Base-by-base conservation (phyloP, 1,140 invertebrate genomes). In the Brachionus manjavacas region DNA sequence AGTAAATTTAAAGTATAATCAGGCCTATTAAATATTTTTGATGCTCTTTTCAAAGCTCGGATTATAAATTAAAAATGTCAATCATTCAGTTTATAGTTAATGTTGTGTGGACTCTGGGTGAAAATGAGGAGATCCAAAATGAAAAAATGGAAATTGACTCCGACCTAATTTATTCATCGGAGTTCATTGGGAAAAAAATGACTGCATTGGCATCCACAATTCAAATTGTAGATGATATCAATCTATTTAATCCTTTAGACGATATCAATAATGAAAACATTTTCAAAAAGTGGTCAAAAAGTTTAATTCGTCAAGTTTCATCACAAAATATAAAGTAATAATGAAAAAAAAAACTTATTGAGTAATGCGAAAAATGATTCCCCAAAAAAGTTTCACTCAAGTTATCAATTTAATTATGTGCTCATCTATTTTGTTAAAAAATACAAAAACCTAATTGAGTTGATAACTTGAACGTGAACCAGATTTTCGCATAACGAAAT, bases 101-200 rank as follows among this genome's bases (percentile, higher is more conserved):
- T 16, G 2, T 81, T 12, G 14, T 60, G 20, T 81, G n/a, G 49
- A 81, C 20, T 64, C 66, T 81, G 20, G 76, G 8, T 20, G 11
- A 55, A 46, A 81, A 9, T 68, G 35, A 11, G 4, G 25, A 81
- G 23, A 14, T 35, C 25, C n/a, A 20, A 41, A 4, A 43, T 46
- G 23, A 28, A 64, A 81, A 81, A 68, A 81, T 68, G 79, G 52
- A 81, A 81, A 39, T 46, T 64, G 72, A 49, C 20, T 28, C 46
- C 25, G 72, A 76, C 52, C 11, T 49, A 12, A 4, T 46, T 12
- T 14, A 76, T 35, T 23, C 43, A 49, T 7, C n/a, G 25, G 72
- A 76, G 3, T 76, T 49, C 9, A n/a, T 35, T 23, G 43, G 49
- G n/a, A 11, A 35, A 49, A 76, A 76, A 76, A 20, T 76, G 9